These are phyloP conservation scores for Antheraea assamensis DNA, from an alignment of 2,888 invertebrate genomes.

Conservation along the genomic window DNA sequence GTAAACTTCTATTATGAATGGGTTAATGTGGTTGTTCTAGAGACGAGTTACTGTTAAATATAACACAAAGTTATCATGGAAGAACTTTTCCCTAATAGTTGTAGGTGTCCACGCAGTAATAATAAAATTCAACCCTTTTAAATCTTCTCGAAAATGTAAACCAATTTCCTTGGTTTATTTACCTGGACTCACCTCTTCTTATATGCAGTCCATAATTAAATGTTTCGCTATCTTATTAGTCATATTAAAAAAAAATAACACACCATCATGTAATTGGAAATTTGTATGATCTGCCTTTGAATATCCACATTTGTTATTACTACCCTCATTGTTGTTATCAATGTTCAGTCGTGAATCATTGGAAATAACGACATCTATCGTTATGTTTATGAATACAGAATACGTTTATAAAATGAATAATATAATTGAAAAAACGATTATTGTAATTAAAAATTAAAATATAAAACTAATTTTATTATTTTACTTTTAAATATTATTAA, in stretches of 20 bases:
- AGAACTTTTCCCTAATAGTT: neutral
- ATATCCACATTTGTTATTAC: neutral
- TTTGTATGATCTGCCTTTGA: neutral
- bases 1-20: neutral
- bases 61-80: neutral
- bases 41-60: too few species aligned
- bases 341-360: neutral
- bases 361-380: neutral
- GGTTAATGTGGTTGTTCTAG: neutral
- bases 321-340: neutral
- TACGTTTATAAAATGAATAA: too few species aligned
- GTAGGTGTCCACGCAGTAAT: neutral
- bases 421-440: neutral
- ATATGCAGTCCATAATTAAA: neutral
- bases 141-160: neutral
- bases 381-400: neutral
- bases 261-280: neutral
- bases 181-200: neutral
- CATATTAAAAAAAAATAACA: neutral
- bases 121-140: neutral
- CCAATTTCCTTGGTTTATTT: neutral
- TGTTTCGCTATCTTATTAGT: neutral
- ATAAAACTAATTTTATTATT: neutral
- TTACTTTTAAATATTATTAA: neutral
- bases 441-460: neutral